phyloP scores from a whole-genome alignment of 2,888 invertebrate species.

The Trichopria drosophilae region DNA sequence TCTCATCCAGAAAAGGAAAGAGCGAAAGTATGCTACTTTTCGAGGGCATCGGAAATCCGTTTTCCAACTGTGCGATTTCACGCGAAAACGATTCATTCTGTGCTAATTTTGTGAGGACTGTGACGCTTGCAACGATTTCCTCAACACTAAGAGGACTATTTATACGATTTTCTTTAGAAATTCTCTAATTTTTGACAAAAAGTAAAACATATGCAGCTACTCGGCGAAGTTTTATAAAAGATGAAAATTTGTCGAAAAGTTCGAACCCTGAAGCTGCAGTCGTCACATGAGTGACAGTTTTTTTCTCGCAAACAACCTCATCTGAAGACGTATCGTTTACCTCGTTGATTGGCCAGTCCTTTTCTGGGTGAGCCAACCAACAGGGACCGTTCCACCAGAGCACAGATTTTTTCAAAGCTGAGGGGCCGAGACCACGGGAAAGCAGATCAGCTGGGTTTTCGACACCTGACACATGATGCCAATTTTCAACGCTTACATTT shows the following conservation, averaged over 20 bases:
- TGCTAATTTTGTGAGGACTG: no score
- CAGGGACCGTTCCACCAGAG: background rate
- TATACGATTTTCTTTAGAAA: no score
- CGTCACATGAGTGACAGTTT: background rate
- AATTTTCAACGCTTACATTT: background rate
- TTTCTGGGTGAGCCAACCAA: background rate
- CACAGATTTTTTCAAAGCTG: background rate
- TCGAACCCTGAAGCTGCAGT: no score
- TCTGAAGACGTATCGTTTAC: background rate
- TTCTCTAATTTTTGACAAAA: background rate
- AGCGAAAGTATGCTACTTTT: background rate
- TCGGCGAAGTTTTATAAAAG: background rate
- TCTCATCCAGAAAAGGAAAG: background rate
- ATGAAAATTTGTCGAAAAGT: no score
- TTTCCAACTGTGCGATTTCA: background rate
- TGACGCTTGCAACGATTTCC: no score
- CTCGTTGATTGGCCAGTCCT: background rate
- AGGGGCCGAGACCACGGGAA: no score
- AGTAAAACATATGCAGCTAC: constrained; percentile 5
- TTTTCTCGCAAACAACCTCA: background rate
- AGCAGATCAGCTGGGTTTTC: background rate
- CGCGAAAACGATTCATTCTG: no score
- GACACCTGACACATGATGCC: background rate
- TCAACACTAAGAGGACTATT: no score
- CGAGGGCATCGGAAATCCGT: background rate